Conservation (phyloP, 1,140 invertebrate genomes). For the Cotesia glomerata region DNA sequence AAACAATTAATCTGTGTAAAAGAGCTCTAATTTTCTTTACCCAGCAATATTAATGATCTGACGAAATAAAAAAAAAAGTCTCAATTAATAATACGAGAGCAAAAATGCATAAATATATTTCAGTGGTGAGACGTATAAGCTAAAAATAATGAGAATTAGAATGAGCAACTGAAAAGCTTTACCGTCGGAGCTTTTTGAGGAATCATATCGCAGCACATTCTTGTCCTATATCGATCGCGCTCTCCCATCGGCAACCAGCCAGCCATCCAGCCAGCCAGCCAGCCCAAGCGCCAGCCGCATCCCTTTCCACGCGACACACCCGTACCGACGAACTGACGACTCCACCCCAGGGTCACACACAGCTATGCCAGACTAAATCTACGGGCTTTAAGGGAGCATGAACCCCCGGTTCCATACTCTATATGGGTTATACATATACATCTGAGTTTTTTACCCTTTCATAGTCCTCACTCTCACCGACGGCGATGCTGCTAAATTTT, state of each 20-base stretch:
- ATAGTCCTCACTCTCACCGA: neutral
- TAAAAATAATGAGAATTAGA: too few species aligned
- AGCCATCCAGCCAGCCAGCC: conserved; percentile 3
- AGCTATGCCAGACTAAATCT: conserved; percentile 33
- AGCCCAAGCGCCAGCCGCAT: neutral
- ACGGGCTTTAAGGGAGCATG: conserved; percentile 30
- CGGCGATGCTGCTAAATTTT: conserved; percentile 28
- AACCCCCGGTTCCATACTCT: conserved; percentile 2
- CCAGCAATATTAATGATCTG: too few species aligned
- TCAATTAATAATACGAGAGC: too few species aligned
- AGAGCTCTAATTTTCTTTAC: too few species aligned
- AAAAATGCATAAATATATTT: too few species aligned
- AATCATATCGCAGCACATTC: conserved; percentile 18
- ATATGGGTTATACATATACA: too few species aligned
- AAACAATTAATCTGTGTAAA: too few species aligned
- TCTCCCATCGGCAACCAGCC: conserved; percentile 8
- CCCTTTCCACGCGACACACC: conserved; percentile 21
- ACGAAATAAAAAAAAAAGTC: too few species aligned
- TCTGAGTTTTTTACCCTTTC: neutral
- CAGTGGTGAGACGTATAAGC: too few species aligned
- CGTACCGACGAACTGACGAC: neutral
- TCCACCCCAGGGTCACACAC: conserved; percentile 24
- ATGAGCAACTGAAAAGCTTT: too few species aligned
- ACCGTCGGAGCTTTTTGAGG: neutral
- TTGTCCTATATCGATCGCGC: conserved; percentile 29